Conservation (phyloP, 1,140 invertebrate species). For the Hirudo medicinalis region DNA sequence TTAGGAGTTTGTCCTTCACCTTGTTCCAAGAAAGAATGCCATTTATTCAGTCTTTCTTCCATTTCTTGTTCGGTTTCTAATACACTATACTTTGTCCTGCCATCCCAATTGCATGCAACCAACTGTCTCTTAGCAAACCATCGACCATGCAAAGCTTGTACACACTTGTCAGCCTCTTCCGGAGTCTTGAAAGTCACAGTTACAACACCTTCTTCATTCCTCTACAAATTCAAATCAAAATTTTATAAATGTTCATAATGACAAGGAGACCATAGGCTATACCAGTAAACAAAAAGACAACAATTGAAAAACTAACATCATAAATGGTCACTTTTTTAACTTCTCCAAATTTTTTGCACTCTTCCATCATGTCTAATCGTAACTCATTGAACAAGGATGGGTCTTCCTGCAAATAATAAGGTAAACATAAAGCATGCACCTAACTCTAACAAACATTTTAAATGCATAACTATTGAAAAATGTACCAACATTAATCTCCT, state of each 20-base stretch:
- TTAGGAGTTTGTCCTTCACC: too few relatives aligned
- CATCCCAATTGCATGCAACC: slow-evolving; percentile 78
- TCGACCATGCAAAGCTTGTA: slow-evolving; percentile 63
- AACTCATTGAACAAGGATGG: not conserved
- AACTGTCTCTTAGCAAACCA: slow-evolving; percentile 56
- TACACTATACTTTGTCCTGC: slow-evolving; percentile 81
- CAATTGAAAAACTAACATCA: not conserved
- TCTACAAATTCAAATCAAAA: too few relatives aligned
- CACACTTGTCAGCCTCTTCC: slow-evolving; percentile 77
- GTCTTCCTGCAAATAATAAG: not conserved
- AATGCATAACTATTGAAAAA: too few relatives aligned
- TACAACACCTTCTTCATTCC: slow-evolving; percentile 70
- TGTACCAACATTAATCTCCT: slow-evolving; percentile 42
- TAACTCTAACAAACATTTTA: too few relatives aligned
- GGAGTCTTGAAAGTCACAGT: slow-evolving; percentile 77
- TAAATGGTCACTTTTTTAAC: slow-evolving; percentile 4
- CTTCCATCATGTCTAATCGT: slow-evolving; percentile 3
- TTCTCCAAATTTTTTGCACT: slow-evolving; percentile 3
- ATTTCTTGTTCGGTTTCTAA: slow-evolving; percentile 78
- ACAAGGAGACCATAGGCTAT: too few relatives aligned
- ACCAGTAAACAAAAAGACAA: too few relatives aligned
- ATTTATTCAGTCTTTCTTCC: slow-evolving; percentile 64
- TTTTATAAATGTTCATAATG: too few relatives aligned
- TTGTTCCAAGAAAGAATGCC: slow-evolving; percentile 59
- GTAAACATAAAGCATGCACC: too few relatives aligned